Percentiles rank a stretch among this genome's conserved stretches.
phyloP scores from a whole-genome alignment of 53 echinoderm and acorn worm genomes.

The Patiria pectinifera region DNA sequence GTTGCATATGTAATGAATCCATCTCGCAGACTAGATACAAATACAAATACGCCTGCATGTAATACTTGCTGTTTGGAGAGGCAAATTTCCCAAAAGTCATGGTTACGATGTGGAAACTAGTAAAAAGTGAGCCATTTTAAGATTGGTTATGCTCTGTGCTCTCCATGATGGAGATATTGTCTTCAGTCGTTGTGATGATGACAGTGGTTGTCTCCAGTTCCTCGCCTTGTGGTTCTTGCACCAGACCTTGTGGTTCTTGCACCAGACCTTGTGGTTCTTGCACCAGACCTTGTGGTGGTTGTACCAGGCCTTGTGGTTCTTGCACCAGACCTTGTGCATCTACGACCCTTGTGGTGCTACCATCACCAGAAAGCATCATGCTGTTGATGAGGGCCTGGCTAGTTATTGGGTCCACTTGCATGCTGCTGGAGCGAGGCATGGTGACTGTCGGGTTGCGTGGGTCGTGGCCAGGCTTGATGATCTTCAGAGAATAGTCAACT shows the following conservation, averaged over 20 bases:
- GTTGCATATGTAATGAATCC: too few species aligned
- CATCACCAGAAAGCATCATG: constrained; percentile 34
- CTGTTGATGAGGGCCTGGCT: constrained; percentile 33
- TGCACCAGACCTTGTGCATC: constrained; percentile 24
- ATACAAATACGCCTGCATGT: too few species aligned
- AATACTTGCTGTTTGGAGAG: too few species aligned
- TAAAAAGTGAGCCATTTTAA: neutral
- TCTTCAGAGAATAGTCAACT: constrained; percentile 94
- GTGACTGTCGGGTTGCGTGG: constrained; percentile 85
- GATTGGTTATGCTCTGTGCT: neutral
- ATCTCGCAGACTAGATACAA: too few species aligned
- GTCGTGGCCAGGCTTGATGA: constrained; percentile 85
- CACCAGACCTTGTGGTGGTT: constrained; percentile 27
- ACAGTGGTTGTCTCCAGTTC: constrained; percentile 50
- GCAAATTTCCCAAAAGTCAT: neutral
- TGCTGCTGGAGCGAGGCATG: constrained; percentile 5
- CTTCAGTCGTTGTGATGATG: constrained; percentile 35
- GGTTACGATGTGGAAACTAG: neutral
- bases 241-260: constrained; percentile 2
- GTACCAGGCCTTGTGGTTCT: neutral
- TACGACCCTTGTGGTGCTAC: constrained; percentile 1
- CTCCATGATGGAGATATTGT: constrained; percentile 13
- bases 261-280: constrained; percentile 7
- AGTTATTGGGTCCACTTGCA: constrained; percentile 17
- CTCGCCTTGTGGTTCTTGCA: constrained; percentile 2